A percentile compares a stretch with the other conserved stretches of the same genome.
These are phyloP conservation scores for Tetragonula carbonaria DNA, from an alignment of 2,888 invertebrate species.

Conservation along the genomic window DNA sequence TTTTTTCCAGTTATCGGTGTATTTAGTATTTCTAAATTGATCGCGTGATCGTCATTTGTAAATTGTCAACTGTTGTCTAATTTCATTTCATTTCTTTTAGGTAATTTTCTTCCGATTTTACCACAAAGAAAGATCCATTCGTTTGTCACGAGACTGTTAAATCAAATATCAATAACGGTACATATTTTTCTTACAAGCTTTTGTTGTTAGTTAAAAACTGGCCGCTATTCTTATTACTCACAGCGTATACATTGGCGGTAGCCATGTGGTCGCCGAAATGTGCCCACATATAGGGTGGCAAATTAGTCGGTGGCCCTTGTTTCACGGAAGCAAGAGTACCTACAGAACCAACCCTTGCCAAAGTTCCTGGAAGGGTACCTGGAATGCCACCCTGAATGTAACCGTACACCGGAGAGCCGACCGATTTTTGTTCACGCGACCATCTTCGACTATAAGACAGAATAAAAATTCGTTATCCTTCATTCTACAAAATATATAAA, in stretches of 20 bases:
- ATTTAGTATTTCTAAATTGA: too few species aligned
- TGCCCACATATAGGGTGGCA: conserved; percentile 92
- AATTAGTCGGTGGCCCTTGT: conserved; percentile 81
- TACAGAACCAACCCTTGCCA: conserved; percentile 81
- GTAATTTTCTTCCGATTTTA: too few species aligned
- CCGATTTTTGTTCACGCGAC: conserved; percentile 94
- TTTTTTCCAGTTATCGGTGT: too few species aligned
- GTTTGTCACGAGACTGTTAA: too few species aligned
- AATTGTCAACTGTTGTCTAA: too few species aligned
- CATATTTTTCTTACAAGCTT: not conserved
- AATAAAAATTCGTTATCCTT: too few species aligned
- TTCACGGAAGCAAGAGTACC: conserved; percentile 82
- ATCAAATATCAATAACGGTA: too few species aligned
- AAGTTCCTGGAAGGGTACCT: conserved; percentile 80
- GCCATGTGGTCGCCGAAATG: conserved; percentile 94
- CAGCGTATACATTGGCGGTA: conserved; percentile 93
- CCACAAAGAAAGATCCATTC: too few species aligned
- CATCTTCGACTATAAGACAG: conserved; percentile 90
- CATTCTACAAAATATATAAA: not conserved
- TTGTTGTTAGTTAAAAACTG: not conserved
- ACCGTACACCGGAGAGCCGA: conserved; percentile 93
- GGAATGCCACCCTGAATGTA: conserved; percentile 89
- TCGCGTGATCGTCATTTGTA: too few species aligned
- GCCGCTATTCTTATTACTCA: conserved; percentile 83
- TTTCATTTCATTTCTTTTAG: too few species aligned